Conservation (phyloP, 1,140 invertebrate genomes). For the Neodiprion fabricii region DNA sequence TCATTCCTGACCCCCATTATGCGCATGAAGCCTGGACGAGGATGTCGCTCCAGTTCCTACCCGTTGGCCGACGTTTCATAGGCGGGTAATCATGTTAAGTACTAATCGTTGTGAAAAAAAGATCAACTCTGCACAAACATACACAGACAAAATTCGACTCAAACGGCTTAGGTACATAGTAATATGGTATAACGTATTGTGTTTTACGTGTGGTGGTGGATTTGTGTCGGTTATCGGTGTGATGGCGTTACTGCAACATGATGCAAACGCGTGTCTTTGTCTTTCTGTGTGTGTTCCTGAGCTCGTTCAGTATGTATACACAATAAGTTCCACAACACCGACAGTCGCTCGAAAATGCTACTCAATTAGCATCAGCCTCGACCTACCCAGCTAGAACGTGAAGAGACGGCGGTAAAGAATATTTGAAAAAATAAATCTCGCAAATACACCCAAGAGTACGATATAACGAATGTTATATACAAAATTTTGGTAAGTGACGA, state of each 20-base stretch:
- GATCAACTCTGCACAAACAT: background rate
- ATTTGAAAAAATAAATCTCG: background rate
- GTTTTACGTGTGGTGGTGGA: too few relatives aligned
- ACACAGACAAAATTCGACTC: background rate
- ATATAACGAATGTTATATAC: background rate
- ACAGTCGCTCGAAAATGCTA: slow-evolving; percentile 34
- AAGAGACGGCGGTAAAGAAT: background rate
- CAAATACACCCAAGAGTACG: background rate
- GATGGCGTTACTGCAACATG: too few relatives aligned
- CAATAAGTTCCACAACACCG: slow-evolving; percentile 40
- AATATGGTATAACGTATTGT: too few relatives aligned
- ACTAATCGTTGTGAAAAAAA: background rate
- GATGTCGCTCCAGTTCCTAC: background rate
- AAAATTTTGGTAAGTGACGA: background rate
- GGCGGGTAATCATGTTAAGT: background rate
- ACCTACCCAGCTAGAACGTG: slow-evolving; percentile 6
- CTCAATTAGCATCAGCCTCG: slow-evolving; percentile 9
- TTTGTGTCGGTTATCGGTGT: too few relatives aligned
- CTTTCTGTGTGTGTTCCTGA: background rate
- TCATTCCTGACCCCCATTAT: background rate
- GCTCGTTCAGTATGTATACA: background rate
- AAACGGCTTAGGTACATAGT: background rate
- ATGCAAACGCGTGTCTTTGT: background rate
- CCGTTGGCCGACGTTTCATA: background rate
- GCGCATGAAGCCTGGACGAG: background rate